Conservation (phyloP, 2,888 invertebrate species). For the Acanthosepion pharaonis region DNA sequence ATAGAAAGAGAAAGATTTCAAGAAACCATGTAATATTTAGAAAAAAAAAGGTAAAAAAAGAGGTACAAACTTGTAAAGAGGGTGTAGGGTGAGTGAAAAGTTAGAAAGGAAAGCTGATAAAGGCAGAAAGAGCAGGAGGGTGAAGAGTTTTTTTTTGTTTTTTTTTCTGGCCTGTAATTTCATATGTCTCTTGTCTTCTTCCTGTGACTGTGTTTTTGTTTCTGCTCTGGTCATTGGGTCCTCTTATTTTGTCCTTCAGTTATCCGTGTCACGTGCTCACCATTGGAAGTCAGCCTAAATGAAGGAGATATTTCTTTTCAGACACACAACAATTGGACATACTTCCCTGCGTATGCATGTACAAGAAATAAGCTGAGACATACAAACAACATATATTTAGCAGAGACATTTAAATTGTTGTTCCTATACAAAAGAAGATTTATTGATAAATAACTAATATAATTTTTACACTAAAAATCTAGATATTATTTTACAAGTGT, state of each 20-base stretch:
- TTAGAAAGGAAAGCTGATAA: background rate
- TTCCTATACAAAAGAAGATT: background rate
- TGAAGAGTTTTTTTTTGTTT: background rate
- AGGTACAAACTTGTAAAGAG: no score
- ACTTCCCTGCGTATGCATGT: background rate
- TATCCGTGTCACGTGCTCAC: background rate
- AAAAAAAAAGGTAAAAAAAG: no score
- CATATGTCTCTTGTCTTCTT: background rate
- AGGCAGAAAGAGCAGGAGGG: background rate
- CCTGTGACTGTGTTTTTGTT: background rate
- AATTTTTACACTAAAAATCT: no score
- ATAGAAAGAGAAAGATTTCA: no score
- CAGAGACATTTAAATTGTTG: background rate
- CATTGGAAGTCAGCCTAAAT: background rate
- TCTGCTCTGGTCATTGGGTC: background rate
- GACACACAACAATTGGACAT: background rate
- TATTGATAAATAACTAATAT: background rate
- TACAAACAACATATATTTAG: background rate
- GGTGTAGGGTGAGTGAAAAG: background rate
- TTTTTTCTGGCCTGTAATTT: background rate
- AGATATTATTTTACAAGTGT: no score
- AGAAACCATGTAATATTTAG: no score
- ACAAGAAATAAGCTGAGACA: background rate
- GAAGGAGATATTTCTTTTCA: background rate
- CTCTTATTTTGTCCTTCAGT: background rate